A percentile compares a stretch with the other conserved stretches of the same genome.
These are phyloP conservation scores for Cinclus cinclus DNA, from an alignment of 2,113 vertebrate species.

Conservation along the genomic window DNA sequence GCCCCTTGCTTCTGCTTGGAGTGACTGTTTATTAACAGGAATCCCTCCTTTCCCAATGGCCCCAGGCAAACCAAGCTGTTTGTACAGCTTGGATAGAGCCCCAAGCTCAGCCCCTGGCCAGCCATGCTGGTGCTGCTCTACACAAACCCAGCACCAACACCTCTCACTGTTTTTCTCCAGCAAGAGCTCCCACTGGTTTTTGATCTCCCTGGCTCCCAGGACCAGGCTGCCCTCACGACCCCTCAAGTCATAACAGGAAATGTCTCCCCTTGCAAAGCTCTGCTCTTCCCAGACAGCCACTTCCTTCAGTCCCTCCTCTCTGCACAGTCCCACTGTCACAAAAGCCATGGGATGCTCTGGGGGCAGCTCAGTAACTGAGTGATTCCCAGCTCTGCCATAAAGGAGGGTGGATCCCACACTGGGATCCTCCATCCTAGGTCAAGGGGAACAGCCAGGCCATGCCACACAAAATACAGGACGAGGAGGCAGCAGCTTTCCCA, in stretches of 20 bases:
- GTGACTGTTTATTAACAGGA: background rate
- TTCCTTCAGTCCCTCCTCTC: background rate
- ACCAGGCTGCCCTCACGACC: slow-evolving; percentile 33
- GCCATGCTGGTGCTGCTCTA: background rate
- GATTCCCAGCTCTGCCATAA: background rate
- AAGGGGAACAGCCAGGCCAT: background rate
- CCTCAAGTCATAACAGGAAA: slow-evolving; percentile 66
- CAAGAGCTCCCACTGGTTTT: background rate
- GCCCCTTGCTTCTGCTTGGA: background rate
- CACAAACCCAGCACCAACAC: background rate
- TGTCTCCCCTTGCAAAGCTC: background rate
- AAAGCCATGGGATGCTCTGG: accelerated
- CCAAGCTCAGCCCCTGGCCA: background rate
- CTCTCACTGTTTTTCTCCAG: background rate
- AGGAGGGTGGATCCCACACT: background rate
- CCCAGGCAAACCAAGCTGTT: background rate
- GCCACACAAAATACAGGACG: accelerated
- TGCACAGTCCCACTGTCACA: background rate
- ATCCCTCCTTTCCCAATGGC: background rate
- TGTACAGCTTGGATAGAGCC: background rate
- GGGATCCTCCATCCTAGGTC: background rate
- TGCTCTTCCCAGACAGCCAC: slow-evolving; percentile 17
- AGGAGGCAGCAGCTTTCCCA: background rate
- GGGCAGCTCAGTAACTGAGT: background rate
- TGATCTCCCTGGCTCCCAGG: slow-evolving; percentile 48